phyloP scores from a whole-genome alignment of 30 jellyfish, hydroid and myxozoan species.

The Chrysaora quinquecirrha region DNA sequence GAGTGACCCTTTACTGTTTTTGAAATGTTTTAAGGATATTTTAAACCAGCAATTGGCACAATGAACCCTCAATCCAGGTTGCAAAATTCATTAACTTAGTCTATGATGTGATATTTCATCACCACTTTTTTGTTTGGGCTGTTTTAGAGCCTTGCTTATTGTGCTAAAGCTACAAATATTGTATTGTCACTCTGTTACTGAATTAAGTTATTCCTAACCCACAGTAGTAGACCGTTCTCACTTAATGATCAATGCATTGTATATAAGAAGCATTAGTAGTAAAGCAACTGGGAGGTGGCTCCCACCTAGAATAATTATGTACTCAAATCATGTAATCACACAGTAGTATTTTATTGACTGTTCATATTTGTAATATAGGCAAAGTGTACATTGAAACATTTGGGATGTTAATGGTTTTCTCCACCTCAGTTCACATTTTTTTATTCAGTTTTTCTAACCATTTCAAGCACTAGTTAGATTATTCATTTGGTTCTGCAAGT shows the following conservation, averaged over 20 bases:
- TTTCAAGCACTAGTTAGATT: too few relatives aligned
- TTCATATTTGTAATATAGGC: constrained; percentile 2
- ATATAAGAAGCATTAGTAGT: background rate
- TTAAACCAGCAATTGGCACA: too few relatives aligned
- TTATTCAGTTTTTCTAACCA: background rate
- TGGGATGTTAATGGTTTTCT: background rate
- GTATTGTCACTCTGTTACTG: background rate
- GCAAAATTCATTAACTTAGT: background rate
- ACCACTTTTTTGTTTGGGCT: background rate
- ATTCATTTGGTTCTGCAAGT: too few relatives aligned
- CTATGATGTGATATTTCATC: background rate
- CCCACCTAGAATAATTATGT: constrained; percentile 2
- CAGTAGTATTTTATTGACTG: background rate
- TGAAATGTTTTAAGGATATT: too few relatives aligned
- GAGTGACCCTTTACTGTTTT: too few relatives aligned
- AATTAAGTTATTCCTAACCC: background rate
- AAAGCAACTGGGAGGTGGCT: background rate
- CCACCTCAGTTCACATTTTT: background rate
- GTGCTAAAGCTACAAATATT: background rate
- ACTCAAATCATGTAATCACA: constrained; percentile 10
- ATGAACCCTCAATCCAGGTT: too few relatives aligned
- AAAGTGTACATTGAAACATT: background rate
- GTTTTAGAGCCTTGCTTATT: constrained; percentile 6
- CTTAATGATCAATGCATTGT: background rate
- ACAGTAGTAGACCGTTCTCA: background rate